Evolutionary conservation across 2,888 invertebrate species (phyloP).

Genomic region (Pemphredon lugubris): DNA sequence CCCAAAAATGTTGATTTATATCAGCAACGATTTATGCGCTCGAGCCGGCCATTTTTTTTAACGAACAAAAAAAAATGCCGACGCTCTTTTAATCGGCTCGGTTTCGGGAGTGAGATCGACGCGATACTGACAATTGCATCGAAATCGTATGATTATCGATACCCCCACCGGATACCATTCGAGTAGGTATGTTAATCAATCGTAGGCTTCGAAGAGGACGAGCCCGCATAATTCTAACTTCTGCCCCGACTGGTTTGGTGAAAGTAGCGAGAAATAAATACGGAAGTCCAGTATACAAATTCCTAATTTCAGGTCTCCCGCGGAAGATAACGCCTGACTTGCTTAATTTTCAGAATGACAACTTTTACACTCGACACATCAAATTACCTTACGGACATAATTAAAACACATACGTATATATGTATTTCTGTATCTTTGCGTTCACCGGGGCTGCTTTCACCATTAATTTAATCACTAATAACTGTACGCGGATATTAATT

Average conservation of each 20-base stretch:
- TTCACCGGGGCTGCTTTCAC: slow-evolving; percentile 14
- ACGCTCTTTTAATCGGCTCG: too few relatives aligned
- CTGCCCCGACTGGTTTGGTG: slow-evolving; percentile 24
- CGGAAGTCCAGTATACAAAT: slow-evolving; percentile 15
- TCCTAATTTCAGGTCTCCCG: neutral
- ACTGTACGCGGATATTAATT: slow-evolving; percentile 10
- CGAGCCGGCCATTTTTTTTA: neutral
- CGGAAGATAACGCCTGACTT: neutral
- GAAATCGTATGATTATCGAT: neutral
- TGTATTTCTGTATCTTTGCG: neutral
- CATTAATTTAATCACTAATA: slow-evolving; percentile 4
- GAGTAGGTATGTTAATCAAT: slow-evolving; percentile 27
- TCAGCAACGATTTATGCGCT: slow-evolving; percentile 4
- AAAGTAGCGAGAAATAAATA: slow-evolving; percentile 25
- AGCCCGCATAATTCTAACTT: slow-evolving; percentile 11
- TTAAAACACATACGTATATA: too few relatives aligned
- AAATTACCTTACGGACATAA: slow-evolving; percentile 4
- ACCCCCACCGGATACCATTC: neutral
- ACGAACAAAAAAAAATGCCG: too few relatives aligned
- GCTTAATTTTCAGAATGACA: neutral
- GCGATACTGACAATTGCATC: neutral
- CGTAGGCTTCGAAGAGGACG: slow-evolving; percentile 6
- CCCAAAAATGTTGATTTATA: slow-evolving; percentile 23
- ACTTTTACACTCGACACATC: neutral
- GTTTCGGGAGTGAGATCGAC: too few relatives aligned